Base-by-base conservation (phyloP, 2,797 vertebrate genomes). In the Amphiprion clarkii region DNA sequence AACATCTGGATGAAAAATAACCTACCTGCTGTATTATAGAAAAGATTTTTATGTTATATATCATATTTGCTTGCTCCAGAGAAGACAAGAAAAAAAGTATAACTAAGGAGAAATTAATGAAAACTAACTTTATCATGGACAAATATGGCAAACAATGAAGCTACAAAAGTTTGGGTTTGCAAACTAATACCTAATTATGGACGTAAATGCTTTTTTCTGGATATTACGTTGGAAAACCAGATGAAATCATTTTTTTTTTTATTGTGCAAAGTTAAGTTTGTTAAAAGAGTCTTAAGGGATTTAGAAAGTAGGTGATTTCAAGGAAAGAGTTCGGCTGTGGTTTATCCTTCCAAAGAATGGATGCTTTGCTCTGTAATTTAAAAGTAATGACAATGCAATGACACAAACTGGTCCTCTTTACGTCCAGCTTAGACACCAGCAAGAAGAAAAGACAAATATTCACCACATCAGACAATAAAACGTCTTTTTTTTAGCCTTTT, bases 401-500 rank as follows among this genome's bases (percentile, higher is more conserved):
- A 13, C 40, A 44, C 42, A 44, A 44, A 17, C 13, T 44, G 42
- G 42, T 16, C 13, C 39, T 27, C 27, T 36, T 36, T 36, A 36
- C 33, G 9, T 44, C 42, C 42, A 31, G 5, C 31, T 7, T 31
- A 31, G 31, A 31, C 31, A 44, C 42, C 42, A 52, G 49, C 29
- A 64, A 76, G 49, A 64, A 25, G 11, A 46, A 65, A 60, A 72
- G 51, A 59, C 19, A 57, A 56, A 61, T 51, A 68, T 57, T 71
- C 54, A 67, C 56, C 17, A 0, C 4, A 16, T 66, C 25, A 44
- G 53, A 77, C 66, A 56, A 54, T 17, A 39, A 23, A 59, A 36
- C 17, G 12, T 19, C 0, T 55, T 4, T 19, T 23, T 57, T 67
- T 81, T 83, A 55, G 70, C 46, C 48, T 78, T 62, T 27, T 31